Evolutionary conservation across 2,113 vertebrate genomes (phyloP), one percentile per base, ranked within the genome.

Genomic region (Laterallus jamaicensis): DNA sequence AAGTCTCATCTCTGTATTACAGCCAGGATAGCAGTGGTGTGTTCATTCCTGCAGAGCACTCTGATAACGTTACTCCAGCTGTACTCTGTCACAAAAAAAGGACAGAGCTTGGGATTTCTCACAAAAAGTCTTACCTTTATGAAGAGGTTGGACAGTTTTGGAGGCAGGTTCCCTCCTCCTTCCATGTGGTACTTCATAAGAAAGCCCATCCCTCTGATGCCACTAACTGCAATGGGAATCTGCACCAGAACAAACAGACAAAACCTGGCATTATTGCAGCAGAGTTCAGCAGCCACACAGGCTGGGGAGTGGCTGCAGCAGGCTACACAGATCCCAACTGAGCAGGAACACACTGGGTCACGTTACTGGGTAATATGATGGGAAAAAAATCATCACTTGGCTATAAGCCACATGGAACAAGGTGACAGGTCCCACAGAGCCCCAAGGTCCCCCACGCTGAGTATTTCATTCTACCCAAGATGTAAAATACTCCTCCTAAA

Each of bases 161-260:
- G 97, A 3, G 99, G 98, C 64, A 99, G 83, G 56, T 84, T 97
- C 64, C 96, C 95, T 93, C 96, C 98, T 64, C 91, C 96, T 90
- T 98, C 98, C 26, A 99, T 98, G 92, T 99, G 98, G 92, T 99
- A 97, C 85, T 98, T 99, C 99, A 99, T 98, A 54, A 99, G 98
- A 96, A 98, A 99, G 67, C 99, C 99, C 98, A 99, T 98, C 37
- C 98, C 99, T 95, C 99, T 97, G 97, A 99, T 98, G 44, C 99
- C 99, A 56, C 99, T 99, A 75, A 99, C 98, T 1, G 99, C 99
- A 22, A 99, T 99, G 56, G 99, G 99, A 88, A 99, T 99, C 99
- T 99, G 93, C 29, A 94, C 62, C 59, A 84, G 29, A 82, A 78
- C 35, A 35, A 35, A 35, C 35, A 89, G 32, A 44, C 15, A 91